Evolutionary conservation across 2,113 vertebrate species (phyloP).

Genomic region (Boulengeromyrus knoepffleri): DNA sequence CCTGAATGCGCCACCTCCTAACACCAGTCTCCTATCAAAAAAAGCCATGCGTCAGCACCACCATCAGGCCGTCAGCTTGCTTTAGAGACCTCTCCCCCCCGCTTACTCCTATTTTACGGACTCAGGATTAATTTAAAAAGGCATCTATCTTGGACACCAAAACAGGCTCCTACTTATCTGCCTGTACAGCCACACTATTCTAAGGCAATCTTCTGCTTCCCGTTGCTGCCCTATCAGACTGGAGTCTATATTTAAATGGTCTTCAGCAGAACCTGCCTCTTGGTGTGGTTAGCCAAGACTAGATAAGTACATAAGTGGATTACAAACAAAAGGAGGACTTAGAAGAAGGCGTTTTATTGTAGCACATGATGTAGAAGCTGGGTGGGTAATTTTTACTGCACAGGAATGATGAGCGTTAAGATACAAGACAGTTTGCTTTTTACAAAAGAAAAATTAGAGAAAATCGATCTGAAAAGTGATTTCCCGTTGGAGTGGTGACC

Average conservation of each 20-base stretch:
- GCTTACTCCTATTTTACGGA: neutral
- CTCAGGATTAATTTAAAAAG: neutral
- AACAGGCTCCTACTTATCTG: neutral
- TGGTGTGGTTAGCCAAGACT: neutral
- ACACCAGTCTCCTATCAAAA: neutral
- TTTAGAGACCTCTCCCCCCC: neutral
- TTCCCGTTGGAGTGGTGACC: neutral
- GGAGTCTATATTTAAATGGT: neutral
- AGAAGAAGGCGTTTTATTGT: conserved; percentile 9
- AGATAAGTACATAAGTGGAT: neutral
- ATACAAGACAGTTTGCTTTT: neutral
- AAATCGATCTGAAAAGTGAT: neutral
- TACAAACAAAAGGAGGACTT: neutral
- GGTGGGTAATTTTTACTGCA: neutral
- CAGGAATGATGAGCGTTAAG: neutral
- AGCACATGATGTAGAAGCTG: neutral
- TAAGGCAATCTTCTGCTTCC: neutral
- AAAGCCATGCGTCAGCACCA: neutral
- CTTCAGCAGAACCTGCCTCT: neutral
- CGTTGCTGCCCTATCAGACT: neutral
- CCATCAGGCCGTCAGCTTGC: neutral
- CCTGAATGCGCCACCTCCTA: neutral
- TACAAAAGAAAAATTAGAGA: conserved; percentile 4
- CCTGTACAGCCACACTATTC: neutral
- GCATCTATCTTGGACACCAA: neutral